Percentiles rank a stretch among this genome's conserved stretches.
phyloP scores from a whole-genome alignment of 2,113 vertebrate species.

The Vanacampus margaritifer region DNA sequence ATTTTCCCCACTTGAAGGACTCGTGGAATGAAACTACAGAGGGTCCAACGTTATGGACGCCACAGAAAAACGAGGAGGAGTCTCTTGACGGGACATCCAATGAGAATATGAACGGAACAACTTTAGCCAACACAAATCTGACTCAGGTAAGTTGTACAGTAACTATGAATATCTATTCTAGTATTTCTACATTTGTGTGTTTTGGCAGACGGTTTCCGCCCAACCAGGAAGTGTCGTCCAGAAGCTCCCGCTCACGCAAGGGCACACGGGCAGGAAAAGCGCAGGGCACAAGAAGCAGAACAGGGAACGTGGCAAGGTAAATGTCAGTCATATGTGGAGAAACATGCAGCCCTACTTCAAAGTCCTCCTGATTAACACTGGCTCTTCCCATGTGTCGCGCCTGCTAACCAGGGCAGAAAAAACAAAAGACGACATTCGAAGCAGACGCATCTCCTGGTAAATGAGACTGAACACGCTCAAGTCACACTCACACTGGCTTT shows the following conservation, averaged over 20 bases:
- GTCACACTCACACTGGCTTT: neutral
- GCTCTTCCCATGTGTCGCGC: constrained; percentile 59
- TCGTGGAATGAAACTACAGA: constrained; percentile 43
- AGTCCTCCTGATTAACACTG: constrained; percentile 9
- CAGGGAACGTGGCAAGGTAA: constrained; percentile 72
- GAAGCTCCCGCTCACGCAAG: constrained; percentile 48
- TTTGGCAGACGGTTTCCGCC: constrained; percentile 51
- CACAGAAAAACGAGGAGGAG: constrained; percentile 4
- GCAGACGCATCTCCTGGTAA: constrained; percentile 76
- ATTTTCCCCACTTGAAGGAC: constrained; percentile 47
- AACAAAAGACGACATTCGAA: constrained; percentile 77
- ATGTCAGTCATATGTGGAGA: too few relatives aligned
- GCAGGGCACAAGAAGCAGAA: constrained; percentile 70
- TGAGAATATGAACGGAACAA: constrained; percentile 17
- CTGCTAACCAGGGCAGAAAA: constrained; percentile 76
- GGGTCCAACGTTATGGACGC: constrained; percentile 27
- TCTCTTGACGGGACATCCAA: constrained; percentile 13
- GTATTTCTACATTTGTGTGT: neutral
- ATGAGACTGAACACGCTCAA: constrained; percentile 40
- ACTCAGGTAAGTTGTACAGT: constrained; percentile 40
- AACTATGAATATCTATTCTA: neutral
- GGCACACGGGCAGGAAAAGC: constrained; percentile 60
- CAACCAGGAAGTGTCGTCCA: constrained; percentile 51
- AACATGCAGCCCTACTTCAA: too few relatives aligned
- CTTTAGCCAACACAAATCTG: constrained; percentile 11